Evolutionary conservation across 2,113 vertebrate species (phyloP).

Genomic region (Gallinago undulata): DNA sequence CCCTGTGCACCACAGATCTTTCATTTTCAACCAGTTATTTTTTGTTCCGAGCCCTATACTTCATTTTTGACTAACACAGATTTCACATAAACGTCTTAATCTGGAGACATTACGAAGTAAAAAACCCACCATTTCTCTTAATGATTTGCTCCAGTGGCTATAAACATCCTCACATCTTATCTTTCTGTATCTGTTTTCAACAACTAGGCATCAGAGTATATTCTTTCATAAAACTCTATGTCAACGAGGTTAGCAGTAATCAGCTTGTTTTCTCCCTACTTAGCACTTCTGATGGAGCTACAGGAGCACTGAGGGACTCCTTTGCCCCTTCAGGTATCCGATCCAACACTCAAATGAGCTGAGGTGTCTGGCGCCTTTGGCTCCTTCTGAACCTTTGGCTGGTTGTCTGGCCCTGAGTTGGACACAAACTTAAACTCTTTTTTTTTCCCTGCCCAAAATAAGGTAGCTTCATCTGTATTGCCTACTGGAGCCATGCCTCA

Average conservation of each 20-base stretch:
- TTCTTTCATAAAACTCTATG: background rate
- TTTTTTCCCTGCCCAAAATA: background rate
- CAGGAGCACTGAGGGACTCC: background rate
- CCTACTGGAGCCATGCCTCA: background rate
- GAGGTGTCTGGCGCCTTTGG: background rate
- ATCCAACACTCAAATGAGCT: background rate
- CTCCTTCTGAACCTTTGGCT: background rate
- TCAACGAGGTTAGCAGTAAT: background rate
- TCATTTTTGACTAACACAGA: background rate
- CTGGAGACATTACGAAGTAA: background rate
- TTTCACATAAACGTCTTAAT: background rate
- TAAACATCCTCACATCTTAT: background rate
- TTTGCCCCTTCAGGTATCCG: background rate
- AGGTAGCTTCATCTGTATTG: background rate
- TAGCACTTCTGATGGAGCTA: background rate
- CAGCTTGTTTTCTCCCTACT: background rate
- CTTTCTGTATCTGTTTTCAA: background rate
- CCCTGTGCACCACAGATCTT: background rate
- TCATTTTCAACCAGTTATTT: background rate
- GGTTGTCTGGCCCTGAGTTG: background rate
- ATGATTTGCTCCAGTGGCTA: background rate
- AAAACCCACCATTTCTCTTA: background rate
- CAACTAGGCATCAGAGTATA: background rate
- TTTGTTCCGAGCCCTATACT: background rate
- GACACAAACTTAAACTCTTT: background rate